Evolutionary conservation across 2,113 vertebrate species (phyloP), one percentile per base, ranked within the genome.

Genomic region (Cyprinodon tularosa): DNA sequence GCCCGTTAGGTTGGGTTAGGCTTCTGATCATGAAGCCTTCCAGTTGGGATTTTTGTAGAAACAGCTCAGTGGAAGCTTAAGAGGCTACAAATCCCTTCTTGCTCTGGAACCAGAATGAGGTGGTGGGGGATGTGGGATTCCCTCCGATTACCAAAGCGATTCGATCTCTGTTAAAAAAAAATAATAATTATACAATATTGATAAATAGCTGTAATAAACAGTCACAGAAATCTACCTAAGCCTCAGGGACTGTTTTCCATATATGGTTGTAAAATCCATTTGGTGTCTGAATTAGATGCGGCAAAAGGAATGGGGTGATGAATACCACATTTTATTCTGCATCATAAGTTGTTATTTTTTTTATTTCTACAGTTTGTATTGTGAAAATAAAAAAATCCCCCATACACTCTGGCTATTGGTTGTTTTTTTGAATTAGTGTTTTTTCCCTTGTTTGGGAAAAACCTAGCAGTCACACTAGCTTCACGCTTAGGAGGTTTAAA

Each of bases 401-500:
- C 29, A 29, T 29, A 29, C 29, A 64, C 42, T n/a, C 22, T 39
- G 29, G 13, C n/a, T 62, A 62, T 72, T 64, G n/a, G 9, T 29
- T 64, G 12, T 12, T 42, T 44, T 12, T 20, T 13, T 40, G 29
- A 29, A 29, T 29, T 29, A 29, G 29, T 29, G 29, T 29, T 29
- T 3, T 50, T 17, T 5, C 47, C 47, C 15, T 17, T 1, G 15
- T 50, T 50, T 3, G 29, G 29, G 29, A 15, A 50, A 50, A 50
- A 17, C 13, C 47, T 50, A 66, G 20, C 17, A 66, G 72, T 39
- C 42, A 42, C 68, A 57, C 20, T 14, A 42, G 17, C 47, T 48
- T 42, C 57, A 22, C 14, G 15, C 45, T 47, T 42, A 67, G 62
- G 62, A 78, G 71, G 73, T 67, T 57, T 14, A 79, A 83, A 77